Evolutionary conservation across 1,140 invertebrate genomes (phyloP), one percentile per base, ranked within the genome.

Genomic region (Calliphora vicina): DNA sequence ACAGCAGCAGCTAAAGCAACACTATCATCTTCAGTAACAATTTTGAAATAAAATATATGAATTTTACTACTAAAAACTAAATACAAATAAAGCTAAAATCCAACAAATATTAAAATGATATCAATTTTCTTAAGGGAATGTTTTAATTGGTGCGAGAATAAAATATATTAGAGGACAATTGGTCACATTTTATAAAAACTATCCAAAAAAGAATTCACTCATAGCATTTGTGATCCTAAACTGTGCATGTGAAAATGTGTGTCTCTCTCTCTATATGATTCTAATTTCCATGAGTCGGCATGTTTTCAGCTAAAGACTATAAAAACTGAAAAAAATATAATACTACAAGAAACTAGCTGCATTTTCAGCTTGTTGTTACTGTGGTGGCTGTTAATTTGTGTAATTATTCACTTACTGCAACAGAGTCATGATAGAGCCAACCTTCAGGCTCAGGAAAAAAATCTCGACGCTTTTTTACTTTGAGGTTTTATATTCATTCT

Each of bases 331-430:
- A 35, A 35, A 9, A 29, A 1, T 5, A 2, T 8, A 35, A 35
- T 35, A 76, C 2, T 6, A 76, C 27, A 76, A 20, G 35, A n/a
- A 76, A 76, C 27, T 29, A 76, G 73, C 27, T 76, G 13, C 29
- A 76, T 76, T 76, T 76, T 27, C 29, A 76, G 42, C 35, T 78
- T 78, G n/a, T 45, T 43, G 35, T 78, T 78, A 35, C 74, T 43
- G 74, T 23, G 74, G 74, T 20, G 20, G 74, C 74, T 23, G 74
- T 45, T 78, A 78, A 78, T 78, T 78, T 78, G 35, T 78, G 74
- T 78, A 78, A 78, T 78, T 78, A 78, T 78, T 78, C 74, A 78
- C 74, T 78, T 20, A 20, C 73, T 76, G 23, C 29, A 43, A 20
- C 23, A 43, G 35, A 43, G 35, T 20, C 74, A 43, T 78, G 74